Evolutionary conservation across 2,113 vertebrate species (phyloP).

Genomic region (Vulpes ferrilata): DNA sequence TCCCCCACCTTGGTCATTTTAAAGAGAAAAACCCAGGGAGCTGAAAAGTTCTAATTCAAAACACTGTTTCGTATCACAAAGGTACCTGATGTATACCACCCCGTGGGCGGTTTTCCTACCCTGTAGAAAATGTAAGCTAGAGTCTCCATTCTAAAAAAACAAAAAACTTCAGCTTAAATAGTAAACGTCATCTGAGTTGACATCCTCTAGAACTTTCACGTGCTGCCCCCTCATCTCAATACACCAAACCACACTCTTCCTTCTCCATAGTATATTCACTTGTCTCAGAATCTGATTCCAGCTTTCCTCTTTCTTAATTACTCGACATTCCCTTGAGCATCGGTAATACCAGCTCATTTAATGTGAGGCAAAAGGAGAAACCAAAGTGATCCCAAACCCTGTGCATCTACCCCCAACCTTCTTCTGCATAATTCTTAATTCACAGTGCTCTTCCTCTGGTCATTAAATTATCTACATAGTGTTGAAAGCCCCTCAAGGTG

Average conservation of each 20-base stretch:
- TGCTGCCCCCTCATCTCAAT: background rate
- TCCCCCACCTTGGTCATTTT: background rate
- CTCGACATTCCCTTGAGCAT: background rate
- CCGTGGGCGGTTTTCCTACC: background rate
- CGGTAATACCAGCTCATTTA: background rate
- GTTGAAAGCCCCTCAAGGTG: background rate
- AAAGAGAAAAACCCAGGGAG: background rate
- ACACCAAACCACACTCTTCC: background rate
- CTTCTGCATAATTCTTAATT: background rate
- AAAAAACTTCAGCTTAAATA: slow-evolving; percentile 3
- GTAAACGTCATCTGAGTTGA: background rate
- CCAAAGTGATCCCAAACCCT: background rate
- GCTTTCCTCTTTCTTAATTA: slow-evolving; percentile 39
- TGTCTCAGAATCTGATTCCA: background rate
- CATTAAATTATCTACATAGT: background rate
- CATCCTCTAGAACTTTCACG: background rate
- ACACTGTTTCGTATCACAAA: background rate
- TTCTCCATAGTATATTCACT: background rate
- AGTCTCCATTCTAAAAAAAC: slow-evolving; percentile 34
- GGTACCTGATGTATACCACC: background rate
- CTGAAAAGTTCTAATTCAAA: slow-evolving; percentile 32
- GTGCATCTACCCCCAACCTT: background rate
- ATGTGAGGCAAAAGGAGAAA: background rate
- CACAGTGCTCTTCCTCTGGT: background rate
- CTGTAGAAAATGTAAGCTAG: background rate